Conservation (phyloP, 2,113 vertebrate species). For the Pterocles gutturalis region DNA sequence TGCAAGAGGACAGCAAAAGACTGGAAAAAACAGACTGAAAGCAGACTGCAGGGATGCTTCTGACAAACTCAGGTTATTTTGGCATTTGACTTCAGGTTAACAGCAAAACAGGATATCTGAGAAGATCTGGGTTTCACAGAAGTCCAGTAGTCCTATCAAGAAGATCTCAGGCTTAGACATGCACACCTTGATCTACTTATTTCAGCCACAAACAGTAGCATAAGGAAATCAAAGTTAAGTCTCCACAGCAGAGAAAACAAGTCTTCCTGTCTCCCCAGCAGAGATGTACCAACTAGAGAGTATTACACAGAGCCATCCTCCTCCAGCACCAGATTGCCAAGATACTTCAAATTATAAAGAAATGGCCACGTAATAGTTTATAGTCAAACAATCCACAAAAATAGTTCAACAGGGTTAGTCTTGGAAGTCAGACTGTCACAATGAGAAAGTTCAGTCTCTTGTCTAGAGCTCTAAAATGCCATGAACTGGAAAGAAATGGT, state of each 20-base stretch:
- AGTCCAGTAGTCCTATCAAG: background rate
- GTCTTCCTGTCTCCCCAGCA: background rate
- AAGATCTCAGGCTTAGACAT: background rate
- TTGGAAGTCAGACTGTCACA: background rate
- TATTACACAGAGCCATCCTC: background rate
- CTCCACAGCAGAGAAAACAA: accelerated
- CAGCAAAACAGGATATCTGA: background rate
- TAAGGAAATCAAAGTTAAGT: background rate
- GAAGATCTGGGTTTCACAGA: background rate
- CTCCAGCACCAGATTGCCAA: background rate
- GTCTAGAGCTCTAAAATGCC: background rate
- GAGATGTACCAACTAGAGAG: background rate
- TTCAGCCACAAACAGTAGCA: background rate
- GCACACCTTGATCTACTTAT: background rate
- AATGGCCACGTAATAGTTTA: background rate
- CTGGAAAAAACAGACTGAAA: background rate
- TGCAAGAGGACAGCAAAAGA: background rate
- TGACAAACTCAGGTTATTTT: no score
- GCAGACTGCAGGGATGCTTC: background rate
- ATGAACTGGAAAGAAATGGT: background rate
- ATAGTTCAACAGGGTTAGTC: background rate
- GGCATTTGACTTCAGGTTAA: background rate
- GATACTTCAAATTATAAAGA: background rate
- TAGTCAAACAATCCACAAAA: background rate
- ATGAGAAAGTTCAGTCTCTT: background rate